Evolutionary conservation across 30 jellyfish, hydroid and myxozoan species (phyloP), one percentile per base, ranked within the genome.

Genomic region (Mastigias papua): DNA sequence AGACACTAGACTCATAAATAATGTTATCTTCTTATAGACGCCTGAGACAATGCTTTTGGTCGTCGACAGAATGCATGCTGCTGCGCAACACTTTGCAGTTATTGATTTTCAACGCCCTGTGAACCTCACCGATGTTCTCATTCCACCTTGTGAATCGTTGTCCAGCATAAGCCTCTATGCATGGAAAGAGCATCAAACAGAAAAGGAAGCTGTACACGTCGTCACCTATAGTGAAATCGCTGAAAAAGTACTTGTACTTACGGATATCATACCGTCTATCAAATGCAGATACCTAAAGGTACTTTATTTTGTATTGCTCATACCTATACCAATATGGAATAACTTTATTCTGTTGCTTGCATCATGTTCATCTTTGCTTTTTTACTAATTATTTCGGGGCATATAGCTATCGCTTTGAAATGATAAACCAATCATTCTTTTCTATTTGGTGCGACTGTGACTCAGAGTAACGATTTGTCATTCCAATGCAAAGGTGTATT

Each of bases 21-120:
- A 54, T 54, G 17, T 54, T 16, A 2, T 51, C 17, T 11, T 54
- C 25, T 83, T 77, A 22, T 64, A 89, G 96, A 67, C 86, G 11
- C 95, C 97, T 17, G 84, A 84, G 22, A 79, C 98, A 48, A 76
- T 77, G 88, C 80, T 93, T 8, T 67, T 93, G 73, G 87, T 94
- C 16, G 97, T 94, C 22, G 97, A 89, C 69, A 54, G 96, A 73
- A 94, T 94, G 98, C 98, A 94, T 84, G 93, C 94, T 23, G 86
- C 86, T 29, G 94, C 98, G 7, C 92, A 81, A 25, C 98, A 94
- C 67, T 94, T 82, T 34, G 97, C 88, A 26, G 84, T 88, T 21
- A 48, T 94, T 68, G 98, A 94, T 48, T 94, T 94, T 49, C 87
- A 82, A 34, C 87, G 80, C 2, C 79, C 96, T 1, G 87, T 94